These are phyloP conservation scores for Paelopatides confundens DNA, from an alignment of 53 echinoderm and acorn worm species.

Conservation along the genomic window DNA sequence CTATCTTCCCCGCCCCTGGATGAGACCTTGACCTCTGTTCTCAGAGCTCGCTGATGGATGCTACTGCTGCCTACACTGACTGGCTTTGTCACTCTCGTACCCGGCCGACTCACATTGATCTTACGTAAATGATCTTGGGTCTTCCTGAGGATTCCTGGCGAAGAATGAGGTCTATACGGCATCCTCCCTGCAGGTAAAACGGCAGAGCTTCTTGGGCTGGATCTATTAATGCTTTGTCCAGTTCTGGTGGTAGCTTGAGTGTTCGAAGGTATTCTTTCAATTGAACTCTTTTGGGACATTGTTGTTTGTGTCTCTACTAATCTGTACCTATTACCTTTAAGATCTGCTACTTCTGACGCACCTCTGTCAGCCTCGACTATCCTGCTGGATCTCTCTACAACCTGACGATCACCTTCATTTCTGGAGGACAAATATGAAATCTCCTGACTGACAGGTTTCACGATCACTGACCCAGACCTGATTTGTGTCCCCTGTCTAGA, in stretches of 20 bases:
- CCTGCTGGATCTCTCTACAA: neutral
- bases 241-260: neutral
- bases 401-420: neutral
- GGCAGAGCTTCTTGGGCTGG: neutral
- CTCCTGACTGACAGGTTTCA: neutral
- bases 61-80: neutral
- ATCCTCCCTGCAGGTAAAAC: neutral
- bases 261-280: neutral
- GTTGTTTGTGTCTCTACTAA: neutral
- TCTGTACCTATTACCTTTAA: neutral
- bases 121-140: slow-evolving; percentile 1
- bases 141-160: slow-evolving; percentile 29
- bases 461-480: neutral
- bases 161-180: slow-evolving; percentile 3
- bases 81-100: neutral
- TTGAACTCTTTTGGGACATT: neutral
- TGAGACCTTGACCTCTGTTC: neutral
- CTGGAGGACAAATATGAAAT: neutral
- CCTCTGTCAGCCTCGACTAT: neutral
- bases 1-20: neutral
- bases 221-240: neutral
- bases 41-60: neutral
- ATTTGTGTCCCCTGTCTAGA: too few species aligned
- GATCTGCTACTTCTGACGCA: neutral
- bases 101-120: neutral